phyloP scores from a whole-genome alignment of 2,113 vertebrate species.

The Anolis sagrei region DNA sequence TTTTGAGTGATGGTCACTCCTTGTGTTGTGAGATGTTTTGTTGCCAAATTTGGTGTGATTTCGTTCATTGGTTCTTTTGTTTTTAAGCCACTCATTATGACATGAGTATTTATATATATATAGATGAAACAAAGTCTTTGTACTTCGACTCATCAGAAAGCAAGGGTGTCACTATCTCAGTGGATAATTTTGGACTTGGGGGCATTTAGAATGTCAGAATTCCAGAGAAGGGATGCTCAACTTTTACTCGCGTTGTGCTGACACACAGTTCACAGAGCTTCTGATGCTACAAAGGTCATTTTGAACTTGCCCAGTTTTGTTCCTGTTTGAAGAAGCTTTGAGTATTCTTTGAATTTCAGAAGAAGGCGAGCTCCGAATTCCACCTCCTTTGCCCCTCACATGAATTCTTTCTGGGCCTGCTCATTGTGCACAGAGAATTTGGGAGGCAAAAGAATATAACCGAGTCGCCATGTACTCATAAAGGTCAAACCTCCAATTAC shows the following conservation, averaged over 20 bases:
- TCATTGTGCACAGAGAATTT: neutral
- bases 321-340: neutral
- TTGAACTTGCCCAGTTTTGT: neutral
- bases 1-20: too few relatives aligned
- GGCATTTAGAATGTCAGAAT: too few relatives aligned
- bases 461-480: constrained; percentile 32
- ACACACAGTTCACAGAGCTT: neutral
- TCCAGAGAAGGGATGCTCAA: too few relatives aligned
- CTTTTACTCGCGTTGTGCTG: neutral
- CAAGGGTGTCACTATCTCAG: too few relatives aligned
- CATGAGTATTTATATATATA: too few relatives aligned
- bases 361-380: neutral
- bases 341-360: neutral
- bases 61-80: too few relatives aligned
- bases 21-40: too few relatives aligned
- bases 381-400: neutral
- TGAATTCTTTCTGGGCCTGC: neutral
- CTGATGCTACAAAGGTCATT: neutral
- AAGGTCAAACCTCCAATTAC: constrained; percentile 74
- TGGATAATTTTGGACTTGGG: too few relatives aligned
- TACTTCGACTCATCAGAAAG: too few relatives aligned
- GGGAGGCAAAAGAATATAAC: constrained; percentile 34
- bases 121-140: too few relatives aligned
- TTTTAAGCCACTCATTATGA: too few relatives aligned
- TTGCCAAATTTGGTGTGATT: too few relatives aligned